Evolutionary conservation across 2,113 vertebrate genomes (phyloP).

Genomic region (Tursiops truncatus): DNA sequence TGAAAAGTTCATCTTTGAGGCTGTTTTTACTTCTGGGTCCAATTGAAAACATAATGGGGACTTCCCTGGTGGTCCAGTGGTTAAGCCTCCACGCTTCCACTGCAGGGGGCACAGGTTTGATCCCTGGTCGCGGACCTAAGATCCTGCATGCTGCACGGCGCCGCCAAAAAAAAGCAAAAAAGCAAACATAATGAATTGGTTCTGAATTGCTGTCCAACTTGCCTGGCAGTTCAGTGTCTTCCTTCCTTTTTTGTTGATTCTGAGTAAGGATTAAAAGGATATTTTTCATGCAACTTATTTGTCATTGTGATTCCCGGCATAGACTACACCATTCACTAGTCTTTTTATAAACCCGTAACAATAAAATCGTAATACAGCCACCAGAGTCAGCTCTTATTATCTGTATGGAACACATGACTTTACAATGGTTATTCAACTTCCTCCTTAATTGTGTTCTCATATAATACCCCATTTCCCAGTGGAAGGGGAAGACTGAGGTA

Average conservation of each 20-base stretch:
- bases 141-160: too few species aligned
- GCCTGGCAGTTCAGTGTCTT: not conserved
- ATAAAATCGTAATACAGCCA: not conserved
- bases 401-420: not conserved
- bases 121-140: too few species aligned
- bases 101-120: too few species aligned
- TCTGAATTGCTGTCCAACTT: not conserved
- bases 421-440: not conserved
- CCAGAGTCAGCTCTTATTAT: not conserved
- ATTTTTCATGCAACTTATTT: slow-evolving; percentile 23
- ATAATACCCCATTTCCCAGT: not conserved
- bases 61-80: too few species aligned
- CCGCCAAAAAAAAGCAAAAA: too few species aligned
- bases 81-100: too few species aligned
- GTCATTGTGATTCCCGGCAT: not conserved
- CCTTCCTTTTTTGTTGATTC: not conserved
- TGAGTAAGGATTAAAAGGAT: not conserved
- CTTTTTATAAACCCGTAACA: not conserved
- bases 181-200: not conserved
- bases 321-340: not conserved
- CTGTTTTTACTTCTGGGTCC: slow-evolving; percentile 14
- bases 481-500: not conserved
- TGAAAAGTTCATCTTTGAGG: not conserved
- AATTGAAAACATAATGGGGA: not conserved
- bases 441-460: not conserved